Conservation (phyloP, 2,113 vertebrate species). For the Toxostoma redivivum region DNA sequence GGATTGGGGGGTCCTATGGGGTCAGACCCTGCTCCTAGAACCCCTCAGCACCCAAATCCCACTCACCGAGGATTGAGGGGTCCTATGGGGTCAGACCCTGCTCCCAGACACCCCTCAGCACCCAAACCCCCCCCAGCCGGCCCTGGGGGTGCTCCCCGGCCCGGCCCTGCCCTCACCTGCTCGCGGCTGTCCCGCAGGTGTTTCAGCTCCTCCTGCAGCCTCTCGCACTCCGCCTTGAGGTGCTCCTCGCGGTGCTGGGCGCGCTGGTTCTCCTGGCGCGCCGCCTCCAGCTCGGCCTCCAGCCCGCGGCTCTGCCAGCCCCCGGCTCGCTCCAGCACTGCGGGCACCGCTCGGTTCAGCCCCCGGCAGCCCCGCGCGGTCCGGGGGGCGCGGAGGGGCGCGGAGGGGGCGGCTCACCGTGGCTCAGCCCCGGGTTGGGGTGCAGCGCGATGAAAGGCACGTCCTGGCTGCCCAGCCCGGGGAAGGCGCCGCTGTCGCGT, state of each 20-base stretch:
- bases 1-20: neutral
- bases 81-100: neutral
- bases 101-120: neutral
- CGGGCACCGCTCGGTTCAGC: neutral
- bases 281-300: conserved; percentile 90
- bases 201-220: conserved; percentile 87
- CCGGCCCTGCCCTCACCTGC: conserved; percentile 68
- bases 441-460: conserved; percentile 90
- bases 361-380: fast-evolving
- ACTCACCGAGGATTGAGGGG: neutral
- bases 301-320: conserved; percentile 84
- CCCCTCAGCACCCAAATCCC: neutral
- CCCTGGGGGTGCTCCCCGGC: fast-evolving
- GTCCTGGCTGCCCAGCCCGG: conserved; percentile 84
- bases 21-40: neutral
- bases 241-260: conserved; percentile 91
- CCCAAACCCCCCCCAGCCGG: neutral
- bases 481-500: conserved; percentile 78
- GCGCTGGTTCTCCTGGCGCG: conserved; percentile 83
- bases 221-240: conserved; percentile 85
- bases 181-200: conserved; percentile 82
- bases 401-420: conserved; percentile 76
- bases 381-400: fast-evolving
- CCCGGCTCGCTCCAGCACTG: conserved; percentile 79
- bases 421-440: conserved; percentile 75